Base-by-base conservation (phyloP, 1,140 invertebrate species). In the Microplitis mediator region DNA sequence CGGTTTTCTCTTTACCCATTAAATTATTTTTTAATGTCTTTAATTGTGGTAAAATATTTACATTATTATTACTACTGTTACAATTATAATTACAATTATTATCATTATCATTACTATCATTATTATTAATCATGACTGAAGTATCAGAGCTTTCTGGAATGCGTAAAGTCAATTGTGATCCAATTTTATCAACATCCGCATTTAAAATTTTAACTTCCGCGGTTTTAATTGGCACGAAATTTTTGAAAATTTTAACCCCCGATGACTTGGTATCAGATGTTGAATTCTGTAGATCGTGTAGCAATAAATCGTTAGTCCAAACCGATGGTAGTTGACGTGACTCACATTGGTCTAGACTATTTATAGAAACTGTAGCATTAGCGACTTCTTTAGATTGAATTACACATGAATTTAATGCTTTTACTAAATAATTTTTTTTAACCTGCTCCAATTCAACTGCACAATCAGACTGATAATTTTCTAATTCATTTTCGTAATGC, bases 1-100 rank as follows among this genome's bases (percentile, higher is more conserved):
- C 90, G 77, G 72, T 85, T 71, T 79, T 86, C 16, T 83, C 78
- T 61, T 78, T 84, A 14, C 69, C 69, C 4, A 78, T 68, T 32
- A 76, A 58, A 61, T 45, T 45, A 45, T 78, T 69, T 52, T 69
- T 74, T 45, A 75, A 76, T n/a, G 64, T 71, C 63, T 77, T 82
- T 8, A 76, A 56, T 3, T 81, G 76, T 2, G 78, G 64, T 14
- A 80, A 67, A 66, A 76, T 68, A n/a, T 71, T 35, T n/a, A 60
- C 63, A 23, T 61, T 58, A 39, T 76, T 71, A n/a, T 71, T 8
- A 16, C 3, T 61, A 14, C 6, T 9, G 14, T 45, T 34, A 11
- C n/a, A 23, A 23, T 23, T 23, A 23, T 23, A 23, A 23, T 23
- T 23, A 23, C 23, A 23, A 23, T 23, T 45, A 45, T 45, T 45